Evolutionary conservation across 2,113 vertebrate genomes (phyloP).

Genomic region (Tinamus guttatus): DNA sequence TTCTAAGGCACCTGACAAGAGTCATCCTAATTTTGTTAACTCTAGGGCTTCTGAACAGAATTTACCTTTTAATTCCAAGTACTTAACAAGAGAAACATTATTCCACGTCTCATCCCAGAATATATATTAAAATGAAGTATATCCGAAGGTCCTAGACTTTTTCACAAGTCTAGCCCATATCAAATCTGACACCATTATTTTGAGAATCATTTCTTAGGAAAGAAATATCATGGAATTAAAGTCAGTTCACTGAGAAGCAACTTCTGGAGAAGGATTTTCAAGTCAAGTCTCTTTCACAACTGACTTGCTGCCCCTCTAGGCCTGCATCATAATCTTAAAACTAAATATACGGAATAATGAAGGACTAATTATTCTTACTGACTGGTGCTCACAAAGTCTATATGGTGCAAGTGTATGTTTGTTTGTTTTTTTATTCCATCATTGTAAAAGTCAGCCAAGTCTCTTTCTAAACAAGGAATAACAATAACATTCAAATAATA

Average conservation of each 20-base stretch:
- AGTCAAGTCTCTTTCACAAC: background rate
- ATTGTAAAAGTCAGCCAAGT: background rate
- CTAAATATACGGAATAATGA: background rate
- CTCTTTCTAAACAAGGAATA: background rate
- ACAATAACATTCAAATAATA: too few relatives aligned
- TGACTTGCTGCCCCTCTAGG: background rate
- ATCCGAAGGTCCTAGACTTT: too few relatives aligned
- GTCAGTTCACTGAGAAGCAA: background rate
- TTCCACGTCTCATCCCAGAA: background rate
- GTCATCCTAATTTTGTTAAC: background rate
- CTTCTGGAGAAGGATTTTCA: background rate
- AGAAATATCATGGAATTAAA: background rate
- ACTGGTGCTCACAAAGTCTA: background rate
- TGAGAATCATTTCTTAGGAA: background rate
- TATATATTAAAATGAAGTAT: accelerated
- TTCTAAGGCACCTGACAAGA: background rate
- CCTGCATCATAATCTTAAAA: background rate
- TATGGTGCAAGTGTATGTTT: background rate
- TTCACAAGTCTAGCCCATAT: background rate
- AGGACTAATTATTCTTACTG: background rate
- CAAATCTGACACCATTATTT: background rate
- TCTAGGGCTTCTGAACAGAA: background rate
- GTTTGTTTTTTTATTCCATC: background rate
- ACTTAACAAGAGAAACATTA: background rate
- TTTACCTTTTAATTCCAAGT: background rate